Conservation (phyloP, 2,888 invertebrate species). For the Drosophila merina region DNA sequence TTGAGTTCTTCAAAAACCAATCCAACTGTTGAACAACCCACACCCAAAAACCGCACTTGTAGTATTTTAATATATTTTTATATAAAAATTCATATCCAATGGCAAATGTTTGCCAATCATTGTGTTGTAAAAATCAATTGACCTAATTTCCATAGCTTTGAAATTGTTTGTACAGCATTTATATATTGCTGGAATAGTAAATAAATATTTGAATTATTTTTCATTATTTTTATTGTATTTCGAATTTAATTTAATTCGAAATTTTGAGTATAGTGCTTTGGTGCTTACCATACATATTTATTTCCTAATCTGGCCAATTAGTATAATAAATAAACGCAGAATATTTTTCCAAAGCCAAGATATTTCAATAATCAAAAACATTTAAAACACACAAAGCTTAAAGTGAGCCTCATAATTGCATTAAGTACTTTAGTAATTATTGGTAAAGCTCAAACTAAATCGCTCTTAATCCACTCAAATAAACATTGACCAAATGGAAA, state of each 20-base stretch:
- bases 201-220: conserved; percentile 8
- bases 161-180: conserved; percentile 25
- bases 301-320: not conserved
- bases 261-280: not conserved
- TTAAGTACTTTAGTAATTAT: conserved; percentile 34
- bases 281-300: not conserved
- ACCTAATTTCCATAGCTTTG: conserved; percentile 29
- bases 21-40: conserved; percentile 26
- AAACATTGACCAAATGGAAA: conserved; percentile 11
- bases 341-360: not conserved
- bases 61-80: not conserved
- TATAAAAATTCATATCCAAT: conserved; percentile 5
- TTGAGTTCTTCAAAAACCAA: conserved; percentile 8
- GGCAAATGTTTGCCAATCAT: conserved; percentile 25
- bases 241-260: not conserved
- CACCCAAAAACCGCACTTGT: not conserved
- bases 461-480: conserved; percentile 23
- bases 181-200: conserved; percentile 29
- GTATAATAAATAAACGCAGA: not conserved
- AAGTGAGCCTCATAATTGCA: conserved; percentile 15
- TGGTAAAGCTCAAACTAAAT: conserved; percentile 4
- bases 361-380: conserved; percentile 21
- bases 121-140: conserved; percentile 37
- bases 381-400: conserved; percentile 4
- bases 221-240: conserved; percentile 4